Conservation (phyloP, 2,797 vertebrate genomes). For the Pristis pectinata region DNA sequence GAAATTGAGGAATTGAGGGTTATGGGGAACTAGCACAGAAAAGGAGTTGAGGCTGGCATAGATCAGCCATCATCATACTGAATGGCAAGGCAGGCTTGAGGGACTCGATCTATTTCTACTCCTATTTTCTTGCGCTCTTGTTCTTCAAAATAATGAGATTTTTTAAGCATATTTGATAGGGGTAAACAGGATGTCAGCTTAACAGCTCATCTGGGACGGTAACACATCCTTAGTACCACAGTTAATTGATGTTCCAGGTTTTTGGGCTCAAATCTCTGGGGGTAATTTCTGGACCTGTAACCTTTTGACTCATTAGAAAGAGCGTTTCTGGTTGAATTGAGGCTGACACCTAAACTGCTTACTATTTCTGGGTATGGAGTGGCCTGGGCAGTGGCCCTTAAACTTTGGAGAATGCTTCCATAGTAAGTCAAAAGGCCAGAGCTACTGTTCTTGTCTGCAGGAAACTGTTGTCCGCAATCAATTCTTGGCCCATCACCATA, state of each 20-base stretch:
- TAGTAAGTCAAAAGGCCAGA: background rate
- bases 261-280: background rate
- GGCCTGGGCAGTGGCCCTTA: background rate
- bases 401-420: background rate
- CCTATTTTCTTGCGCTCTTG: too few relatives aligned
- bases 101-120: too few relatives aligned
- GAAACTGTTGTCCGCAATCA: background rate
- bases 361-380: background rate
- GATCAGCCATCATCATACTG: too few relatives aligned
- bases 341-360: background rate
- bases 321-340: background rate
- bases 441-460: background rate
- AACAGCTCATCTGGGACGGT: background rate
- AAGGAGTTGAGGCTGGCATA: too few relatives aligned
- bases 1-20: too few relatives aligned
- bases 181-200: background rate
- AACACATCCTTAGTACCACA: background rate
- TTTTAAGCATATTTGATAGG: background rate
- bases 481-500: background rate
- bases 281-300: background rate
- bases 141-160: background rate
- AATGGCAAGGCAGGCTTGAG: too few relatives aligned
- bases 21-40: too few relatives aligned
- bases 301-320: background rate
- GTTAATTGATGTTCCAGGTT: background rate